These are phyloP conservation scores for Pseudomyrmex dendroicus DNA, from an alignment of 1,140 invertebrate genomes.

Conservation along the genomic window DNA sequence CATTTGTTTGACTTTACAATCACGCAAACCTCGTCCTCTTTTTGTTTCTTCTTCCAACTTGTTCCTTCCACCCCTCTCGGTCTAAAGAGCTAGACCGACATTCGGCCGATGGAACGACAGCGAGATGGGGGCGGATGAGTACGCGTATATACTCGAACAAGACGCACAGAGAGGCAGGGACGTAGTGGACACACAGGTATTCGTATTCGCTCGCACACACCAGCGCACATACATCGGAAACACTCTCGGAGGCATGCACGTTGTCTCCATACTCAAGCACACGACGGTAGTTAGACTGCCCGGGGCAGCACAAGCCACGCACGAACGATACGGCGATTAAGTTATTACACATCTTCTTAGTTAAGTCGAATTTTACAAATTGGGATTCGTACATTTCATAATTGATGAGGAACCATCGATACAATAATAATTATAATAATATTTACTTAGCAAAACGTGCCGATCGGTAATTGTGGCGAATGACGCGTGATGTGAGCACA, in stretches of 20 bases:
- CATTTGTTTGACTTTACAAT: slow-evolving; percentile 32
- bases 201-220: slow-evolving; percentile 55
- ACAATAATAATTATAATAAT: slow-evolving; percentile 77
- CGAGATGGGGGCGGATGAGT: slow-evolving; percentile 17
- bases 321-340: slow-evolving; percentile 74
- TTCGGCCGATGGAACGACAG: neutral
- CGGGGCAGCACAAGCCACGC: slow-evolving; percentile 79
- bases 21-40: slow-evolving; percentile 34
- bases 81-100: neutral
- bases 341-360: slow-evolving; percentile 76
- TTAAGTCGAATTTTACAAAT: slow-evolving; percentile 81
- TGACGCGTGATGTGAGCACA: slow-evolving; percentile 79
- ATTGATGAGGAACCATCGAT: slow-evolving; percentile 84
- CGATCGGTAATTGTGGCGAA: slow-evolving; percentile 80
- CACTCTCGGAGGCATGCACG: slow-evolving; percentile 58
- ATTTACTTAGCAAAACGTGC: slow-evolving; percentile 82
- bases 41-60: slow-evolving; percentile 51
- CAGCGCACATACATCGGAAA: slow-evolving; percentile 54
- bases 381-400: slow-evolving; percentile 79
- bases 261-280: slow-evolving; percentile 69
- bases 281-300: slow-evolving; percentile 78
- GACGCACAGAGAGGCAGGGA: slow-evolving; percentile 23
- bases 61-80: slow-evolving; percentile 29
- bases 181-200: slow-evolving; percentile 33
- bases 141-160: slow-evolving; percentile 11